Conservation (phyloP, 2,113 vertebrate genomes). For the Physeter macrocephalus region DNA sequence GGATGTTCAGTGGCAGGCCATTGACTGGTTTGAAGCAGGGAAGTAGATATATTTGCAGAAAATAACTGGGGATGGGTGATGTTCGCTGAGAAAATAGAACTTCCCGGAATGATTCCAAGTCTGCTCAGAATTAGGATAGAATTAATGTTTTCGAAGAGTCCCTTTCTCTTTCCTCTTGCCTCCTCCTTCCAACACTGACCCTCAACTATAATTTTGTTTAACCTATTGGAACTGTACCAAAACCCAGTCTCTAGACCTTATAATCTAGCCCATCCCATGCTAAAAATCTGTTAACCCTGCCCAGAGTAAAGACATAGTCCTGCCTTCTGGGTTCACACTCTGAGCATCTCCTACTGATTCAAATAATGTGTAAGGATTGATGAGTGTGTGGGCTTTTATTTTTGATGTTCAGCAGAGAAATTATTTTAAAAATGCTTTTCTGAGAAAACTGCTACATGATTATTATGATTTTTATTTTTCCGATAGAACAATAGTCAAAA, state of each 20-base stretch:
- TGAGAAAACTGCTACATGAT: conserved; percentile 67
- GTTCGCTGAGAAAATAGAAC: neutral
- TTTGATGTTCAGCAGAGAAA: conserved; percentile 49
- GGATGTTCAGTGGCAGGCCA: neutral
- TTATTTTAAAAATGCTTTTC: conserved; percentile 56
- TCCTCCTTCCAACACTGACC: neutral
- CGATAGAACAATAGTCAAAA: conserved; percentile 66
- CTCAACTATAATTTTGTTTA: conserved; percentile 45
- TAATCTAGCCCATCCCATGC: neutral
- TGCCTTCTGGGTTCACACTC: conserved; percentile 47
- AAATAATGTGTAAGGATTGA: conserved; percentile 50
- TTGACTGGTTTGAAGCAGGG: neutral
- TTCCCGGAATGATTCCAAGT: neutral
- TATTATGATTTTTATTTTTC: conserved; percentile 67
- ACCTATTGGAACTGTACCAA: neutral
- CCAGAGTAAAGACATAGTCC: neutral
- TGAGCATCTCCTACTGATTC: conserved; percentile 50
- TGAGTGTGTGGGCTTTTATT: conserved; percentile 62
- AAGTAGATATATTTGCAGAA: neutral
- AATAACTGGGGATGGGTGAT: neutral
- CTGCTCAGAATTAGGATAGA: neutral
- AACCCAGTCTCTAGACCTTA: neutral
- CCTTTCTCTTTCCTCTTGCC: neutral
- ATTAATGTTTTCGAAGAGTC: neutral
- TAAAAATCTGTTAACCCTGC: neutral